Percentiles rank a stretch among this genome's conserved stretches.
These are phyloP conservation scores for Formica exsecta DNA, from an alignment of 1,140 invertebrate species.

Conservation along the genomic window DNA sequence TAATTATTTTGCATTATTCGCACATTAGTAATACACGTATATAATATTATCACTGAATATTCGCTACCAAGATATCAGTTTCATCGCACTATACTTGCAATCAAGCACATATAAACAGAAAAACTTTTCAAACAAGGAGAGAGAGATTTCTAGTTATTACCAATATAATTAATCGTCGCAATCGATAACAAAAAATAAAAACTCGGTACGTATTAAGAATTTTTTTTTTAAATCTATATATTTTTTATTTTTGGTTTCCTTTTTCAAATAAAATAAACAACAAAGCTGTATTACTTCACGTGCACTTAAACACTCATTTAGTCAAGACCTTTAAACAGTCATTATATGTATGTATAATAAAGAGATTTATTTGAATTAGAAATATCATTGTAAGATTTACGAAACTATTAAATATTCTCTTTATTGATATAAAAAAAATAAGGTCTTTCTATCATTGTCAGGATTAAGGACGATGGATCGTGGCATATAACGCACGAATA, in stretches of 20 bases:
- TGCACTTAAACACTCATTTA: neutral
- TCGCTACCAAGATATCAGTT: conserved; percentile 12
- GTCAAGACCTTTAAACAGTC: no score
- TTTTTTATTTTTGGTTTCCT: neutral
- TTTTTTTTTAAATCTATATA: neutral
- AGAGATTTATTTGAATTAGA: no score
- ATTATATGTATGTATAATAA: no score
- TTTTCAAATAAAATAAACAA: neutral
- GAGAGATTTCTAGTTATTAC: neutral
- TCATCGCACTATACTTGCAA: neutral
- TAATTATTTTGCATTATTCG: conserved; percentile 26
- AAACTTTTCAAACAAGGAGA: neutral
- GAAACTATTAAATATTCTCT: neutral
- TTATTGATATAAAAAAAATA: neutral
- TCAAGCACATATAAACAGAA: neutral
- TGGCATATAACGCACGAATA: neutral
- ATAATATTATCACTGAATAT: conserved; percentile 33
- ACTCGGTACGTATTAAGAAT: neutral
- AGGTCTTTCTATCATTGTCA: conserved; percentile 6
- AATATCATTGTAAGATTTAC: neutral
- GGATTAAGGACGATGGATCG: neutral
- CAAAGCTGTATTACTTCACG: neutral
- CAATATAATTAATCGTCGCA: neutral
- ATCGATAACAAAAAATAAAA: neutral
- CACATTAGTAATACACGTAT: neutral